Evolutionary conservation across 2,113 vertebrate genomes (phyloP), one percentile per base, ranked within the genome.

Genomic region (Empidonax traillii): DNA sequence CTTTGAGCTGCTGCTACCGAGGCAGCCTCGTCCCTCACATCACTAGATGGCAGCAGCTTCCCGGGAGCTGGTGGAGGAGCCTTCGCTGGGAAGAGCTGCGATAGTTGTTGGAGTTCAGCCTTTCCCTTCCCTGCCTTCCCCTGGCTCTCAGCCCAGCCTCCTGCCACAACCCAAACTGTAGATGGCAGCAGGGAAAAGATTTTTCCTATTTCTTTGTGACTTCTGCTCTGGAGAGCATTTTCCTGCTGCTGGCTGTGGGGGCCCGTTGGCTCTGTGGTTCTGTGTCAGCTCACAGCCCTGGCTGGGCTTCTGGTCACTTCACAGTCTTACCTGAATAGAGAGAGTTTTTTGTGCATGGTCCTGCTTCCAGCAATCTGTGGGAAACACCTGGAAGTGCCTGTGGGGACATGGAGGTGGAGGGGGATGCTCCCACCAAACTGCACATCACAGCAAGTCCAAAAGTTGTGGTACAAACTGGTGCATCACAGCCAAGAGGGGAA

Each of bases 31-130:
- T 46, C 55, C 71, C 52, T 93, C 4, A 0, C 77, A 94, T 87
- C 96, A 91, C 25, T 49, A 97, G 96, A 89, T 96, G 96, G 96
- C 96, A 96, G 96, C 94, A 97, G 31, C 89, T 89, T 76, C 94
- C 77, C 83, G 46, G 66, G 35, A 39, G 75, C 90, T 71, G 94
- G 0, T 7, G 62, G 44, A 78, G 74, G 4, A 93, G 49, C 44
- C 56, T n/a, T 31, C 0, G 21, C 78, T 83, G 31, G 7, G 33
- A 20, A 37, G 35, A 51, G 55, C 67, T 43, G 80, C 5, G 14
- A 0, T 0, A 44, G 9, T 4, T 8, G 0, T 24, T 3, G 58
- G 51, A 49, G 39, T 14, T 62, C 75, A 61, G 75, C 75, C 10
- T 80, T 65, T 28, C 63, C 20, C 20, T 87, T 15, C 49, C 12